Conservation (phyloP, 2,888 invertebrate species). For the Ormyrus labotus region DNA sequence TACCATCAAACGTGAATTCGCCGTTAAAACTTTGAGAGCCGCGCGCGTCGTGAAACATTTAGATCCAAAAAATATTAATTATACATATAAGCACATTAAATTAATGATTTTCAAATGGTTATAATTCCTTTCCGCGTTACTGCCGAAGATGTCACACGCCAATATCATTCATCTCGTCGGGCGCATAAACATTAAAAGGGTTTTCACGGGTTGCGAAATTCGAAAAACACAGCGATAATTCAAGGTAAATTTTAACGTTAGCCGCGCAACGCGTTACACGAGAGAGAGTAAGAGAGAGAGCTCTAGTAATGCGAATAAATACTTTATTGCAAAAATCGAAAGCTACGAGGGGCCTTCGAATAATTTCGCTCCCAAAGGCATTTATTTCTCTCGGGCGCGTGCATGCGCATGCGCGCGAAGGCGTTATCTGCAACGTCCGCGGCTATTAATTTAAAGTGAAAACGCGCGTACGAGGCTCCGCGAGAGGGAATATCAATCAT, state of each 20-base stretch:
- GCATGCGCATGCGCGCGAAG: no score
- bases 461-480: constrained; percentile 6
- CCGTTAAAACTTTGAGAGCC: no score
- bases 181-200: not conserved
- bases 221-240: constrained; percentile 32
- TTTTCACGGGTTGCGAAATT: constrained; percentile 22
- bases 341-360: constrained; percentile 28
- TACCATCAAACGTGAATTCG: no score
- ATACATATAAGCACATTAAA: no score
- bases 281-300: not conserved
- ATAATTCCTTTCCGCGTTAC: no score
- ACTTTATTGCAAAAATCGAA: constrained; percentile 43
- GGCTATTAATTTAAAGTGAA: constrained; percentile 50
- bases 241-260: constrained; percentile 6
- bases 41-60: no score
- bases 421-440: constrained; percentile 41
- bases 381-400: constrained; percentile 25
- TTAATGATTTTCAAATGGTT: no score
- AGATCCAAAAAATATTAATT: no score
- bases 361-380: constrained; percentile 29
- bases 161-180: no score
- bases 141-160: not conserved
- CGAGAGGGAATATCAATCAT: constrained; percentile 47
- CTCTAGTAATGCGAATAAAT: constrained; percentile 45
- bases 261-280: not conserved